Evolutionary conservation across 1,140 invertebrate species (phyloP), one percentile per base, ranked within the genome.

Genomic region (Pogonomyrmex californicus): DNA sequence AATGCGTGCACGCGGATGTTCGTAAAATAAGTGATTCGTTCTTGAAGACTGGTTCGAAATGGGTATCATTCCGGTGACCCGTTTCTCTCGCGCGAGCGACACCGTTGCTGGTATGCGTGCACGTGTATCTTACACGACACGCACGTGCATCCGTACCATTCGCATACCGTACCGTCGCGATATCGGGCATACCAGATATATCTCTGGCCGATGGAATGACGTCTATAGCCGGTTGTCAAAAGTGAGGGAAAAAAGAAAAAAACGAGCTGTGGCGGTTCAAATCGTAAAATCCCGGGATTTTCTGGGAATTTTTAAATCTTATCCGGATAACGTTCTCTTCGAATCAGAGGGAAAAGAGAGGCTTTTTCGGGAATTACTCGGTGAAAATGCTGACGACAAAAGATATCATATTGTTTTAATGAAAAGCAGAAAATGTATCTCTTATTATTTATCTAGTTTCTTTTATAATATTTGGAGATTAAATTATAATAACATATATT

Each of bases 11-110:
- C 33, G 44, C 81, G 62, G 58, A 33, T 77, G 10, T 71, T 75
- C 66, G 63, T 75, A 89, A 90, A 90, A 89, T 89, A 87, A 85
- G 30, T 75, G 88, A 83, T 77, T 63, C 49, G 54, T 38, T 88
- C 54, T 41, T 66, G 54, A 82, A n/a, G 65, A 87, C 86, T 68
- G 86, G 79, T 87, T 87, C 85, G 62, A 87, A 87, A 85, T 65
- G 68, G 30, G 66, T 68, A n/a, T 41, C 65, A 77, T 83, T 89
- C 63, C 47, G 38, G 36, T 77, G 62, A 77, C 77, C 85, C 71
- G 77, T 76, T 86, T 89, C 75, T 89, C 75, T 70, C 58, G 33
- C 47, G 23, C 17, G 56, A 36, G 30, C 51, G 12, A 56, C 41
- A 44, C 17, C 23, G 30, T 41, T 10, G 10, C n/a, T 38, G 73